These are phyloP conservation scores for Protobothrops mucrosquamatus DNA, from an alignment of 2,113 vertebrate species.

Conservation along the genomic window DNA sequence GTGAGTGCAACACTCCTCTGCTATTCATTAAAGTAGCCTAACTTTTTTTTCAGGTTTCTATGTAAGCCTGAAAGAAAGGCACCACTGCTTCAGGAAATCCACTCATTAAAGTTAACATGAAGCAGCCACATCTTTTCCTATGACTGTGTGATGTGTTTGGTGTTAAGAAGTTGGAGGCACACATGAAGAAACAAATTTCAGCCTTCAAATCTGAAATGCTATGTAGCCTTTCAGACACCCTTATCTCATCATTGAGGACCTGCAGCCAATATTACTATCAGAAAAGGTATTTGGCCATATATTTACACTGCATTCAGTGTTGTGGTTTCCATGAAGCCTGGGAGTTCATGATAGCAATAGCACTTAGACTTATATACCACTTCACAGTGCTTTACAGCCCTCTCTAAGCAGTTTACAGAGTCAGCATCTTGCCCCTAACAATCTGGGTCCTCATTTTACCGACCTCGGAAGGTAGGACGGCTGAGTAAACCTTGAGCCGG, in stretches of 20 bases:
- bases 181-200: background rate
- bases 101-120: background rate
- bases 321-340: background rate
- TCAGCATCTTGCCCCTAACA: too few species aligned
- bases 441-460: too few species aligned
- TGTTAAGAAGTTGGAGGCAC: background rate
- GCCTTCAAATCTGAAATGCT: background rate
- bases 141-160: background rate
- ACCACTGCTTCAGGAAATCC: background rate
- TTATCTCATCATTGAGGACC: background rate
- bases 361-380: too few species aligned
- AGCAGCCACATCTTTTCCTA: background rate
- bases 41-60: background rate
- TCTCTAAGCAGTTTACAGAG: too few species aligned
- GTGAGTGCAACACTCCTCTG: background rate
- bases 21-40: background rate
- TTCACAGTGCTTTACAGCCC: too few species aligned
- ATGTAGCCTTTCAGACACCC: background rate
- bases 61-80: background rate
- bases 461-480: too few species aligned
- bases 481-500: too few species aligned
- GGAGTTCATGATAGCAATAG: background rate
- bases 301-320: background rate
- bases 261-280: background rate
- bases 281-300: background rate